Conservation (phyloP, 2,797 vertebrate species). For the Rousettus madagascariensis region DNA sequence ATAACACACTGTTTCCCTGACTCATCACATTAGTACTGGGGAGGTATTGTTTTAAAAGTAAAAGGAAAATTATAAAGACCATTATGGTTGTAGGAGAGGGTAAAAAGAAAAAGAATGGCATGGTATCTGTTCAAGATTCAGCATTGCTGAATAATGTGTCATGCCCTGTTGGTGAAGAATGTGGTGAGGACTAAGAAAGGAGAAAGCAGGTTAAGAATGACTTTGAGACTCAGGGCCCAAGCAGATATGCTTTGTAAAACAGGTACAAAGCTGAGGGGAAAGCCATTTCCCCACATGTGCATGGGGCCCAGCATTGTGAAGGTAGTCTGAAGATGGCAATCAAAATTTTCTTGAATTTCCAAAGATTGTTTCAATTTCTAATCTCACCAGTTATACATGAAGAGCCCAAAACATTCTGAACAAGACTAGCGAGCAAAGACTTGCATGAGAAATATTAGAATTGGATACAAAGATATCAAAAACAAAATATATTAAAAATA, state of each 20-base stretch:
- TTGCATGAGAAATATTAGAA: conserved; percentile 8
- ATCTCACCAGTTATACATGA: background rate
- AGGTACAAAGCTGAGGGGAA: background rate
- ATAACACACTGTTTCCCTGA: background rate
- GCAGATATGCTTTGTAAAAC: background rate
- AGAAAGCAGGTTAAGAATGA: background rate
- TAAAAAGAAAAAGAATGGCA: background rate
- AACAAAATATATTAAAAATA: background rate
- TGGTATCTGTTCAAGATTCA: background rate
- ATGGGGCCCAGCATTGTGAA: background rate
- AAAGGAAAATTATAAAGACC: background rate
- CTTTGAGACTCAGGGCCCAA: background rate
- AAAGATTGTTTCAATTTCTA: background rate
- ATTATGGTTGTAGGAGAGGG: background rate
- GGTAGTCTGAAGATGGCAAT: background rate
- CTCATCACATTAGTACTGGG: background rate
- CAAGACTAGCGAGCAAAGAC: background rate
- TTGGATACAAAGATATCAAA: background rate
- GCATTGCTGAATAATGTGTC: background rate
- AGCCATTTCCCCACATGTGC: background rate
- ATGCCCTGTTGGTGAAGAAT: background rate
- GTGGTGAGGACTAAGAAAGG: background rate
- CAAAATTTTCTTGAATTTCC: background rate
- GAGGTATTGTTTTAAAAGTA: background rate
- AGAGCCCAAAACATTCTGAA: background rate